phyloP scores from a whole-genome alignment of 1,140 invertebrate genomes.

The Stratiolaelaps scimitus region DNA sequence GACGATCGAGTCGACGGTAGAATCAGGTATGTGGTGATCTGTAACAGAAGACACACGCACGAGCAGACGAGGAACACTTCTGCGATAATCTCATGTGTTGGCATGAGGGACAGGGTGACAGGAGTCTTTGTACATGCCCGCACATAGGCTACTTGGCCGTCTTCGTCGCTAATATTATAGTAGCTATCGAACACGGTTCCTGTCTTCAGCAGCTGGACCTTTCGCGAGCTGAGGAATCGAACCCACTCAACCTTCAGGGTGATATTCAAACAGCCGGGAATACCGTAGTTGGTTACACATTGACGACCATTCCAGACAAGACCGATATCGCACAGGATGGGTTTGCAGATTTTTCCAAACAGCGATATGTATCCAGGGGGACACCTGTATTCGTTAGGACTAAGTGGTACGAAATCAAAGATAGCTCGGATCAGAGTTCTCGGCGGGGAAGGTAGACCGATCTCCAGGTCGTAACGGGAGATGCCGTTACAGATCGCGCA shows the following conservation, averaged over 20 bases:
- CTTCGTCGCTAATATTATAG: not conserved
- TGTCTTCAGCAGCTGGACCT: not conserved
- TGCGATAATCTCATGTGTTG: not conserved
- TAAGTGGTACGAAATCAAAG: not conserved
- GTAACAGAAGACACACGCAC: slow-evolving; percentile 1
- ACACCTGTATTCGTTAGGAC: slow-evolving; percentile 6
- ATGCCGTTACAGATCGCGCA: slow-evolving; percentile 49
- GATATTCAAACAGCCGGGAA: not conserved
- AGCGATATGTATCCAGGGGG: not conserved
- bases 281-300: not conserved
- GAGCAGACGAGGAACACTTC: slow-evolving; percentile 1
- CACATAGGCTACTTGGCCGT: not conserved
- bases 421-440: not conserved
- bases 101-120: not conserved
- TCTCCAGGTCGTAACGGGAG: too few species aligned
- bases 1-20: not conserved
- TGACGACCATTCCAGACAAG: not conserved
- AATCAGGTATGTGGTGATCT: not conserved
- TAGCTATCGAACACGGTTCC: not conserved
- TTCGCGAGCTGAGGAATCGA: not conserved
- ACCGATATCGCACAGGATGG: not conserved
- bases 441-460: too few species aligned
- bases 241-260: slow-evolving; percentile 3
- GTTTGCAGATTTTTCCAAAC: slow-evolving; percentile 1
- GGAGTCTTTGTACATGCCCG: not conserved